Evolutionary conservation across 2,888 invertebrate genomes (phyloP), one percentile per base, ranked within the genome.

Genomic region (Lithophane semibrunnea): DNA sequence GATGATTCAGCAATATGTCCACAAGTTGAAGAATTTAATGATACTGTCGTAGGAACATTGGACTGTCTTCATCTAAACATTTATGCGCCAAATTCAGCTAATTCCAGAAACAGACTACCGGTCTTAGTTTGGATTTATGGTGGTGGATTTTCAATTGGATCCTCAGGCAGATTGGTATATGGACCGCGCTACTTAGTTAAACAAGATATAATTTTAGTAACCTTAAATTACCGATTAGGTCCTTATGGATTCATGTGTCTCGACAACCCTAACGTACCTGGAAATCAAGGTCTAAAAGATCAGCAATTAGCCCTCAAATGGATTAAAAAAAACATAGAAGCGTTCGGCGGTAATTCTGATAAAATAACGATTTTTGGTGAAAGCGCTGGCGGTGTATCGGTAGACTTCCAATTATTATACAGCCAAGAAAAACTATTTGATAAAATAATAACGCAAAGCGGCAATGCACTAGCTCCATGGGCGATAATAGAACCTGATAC

Each of bases 221-320:
- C 93, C 4, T 44, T 94, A 0, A 95, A 95, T 79, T 95, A 95
- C 64, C 89, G 95, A 16, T 21, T 94, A 0, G 94, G 94, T 0
- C 91, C 92, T 1, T 95, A 94, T 69, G 95, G 95, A 4, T 95
- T 95, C 72, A 93, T 95, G 92, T 94, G 94, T 73, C 85, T 94
- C 1, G 91, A 92, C 49, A 91, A 84, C 1, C 88, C 91, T 0
- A 88, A 91, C 24, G 84, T 94, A 18, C 92, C 94, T 0, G 95
- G 94, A 1, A 95, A 95, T 75, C 94, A 94, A 80, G 95, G 94
- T 0, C 75, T 95, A 0, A 95, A 94, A 79, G 95, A 95, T 52
- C 94, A 94, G 83, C 71, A 88, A 9, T 74, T 89, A 61, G 95
- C 94, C 5, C 82, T 95, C 18, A 88, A 90, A 75, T 95, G 94